A percentile compares a stretch with the other conserved stretches of the same genome.
These are phyloP conservation scores for Seriola rivoliana DNA, from an alignment of 2,113 vertebrate species.

Conservation along the genomic window DNA sequence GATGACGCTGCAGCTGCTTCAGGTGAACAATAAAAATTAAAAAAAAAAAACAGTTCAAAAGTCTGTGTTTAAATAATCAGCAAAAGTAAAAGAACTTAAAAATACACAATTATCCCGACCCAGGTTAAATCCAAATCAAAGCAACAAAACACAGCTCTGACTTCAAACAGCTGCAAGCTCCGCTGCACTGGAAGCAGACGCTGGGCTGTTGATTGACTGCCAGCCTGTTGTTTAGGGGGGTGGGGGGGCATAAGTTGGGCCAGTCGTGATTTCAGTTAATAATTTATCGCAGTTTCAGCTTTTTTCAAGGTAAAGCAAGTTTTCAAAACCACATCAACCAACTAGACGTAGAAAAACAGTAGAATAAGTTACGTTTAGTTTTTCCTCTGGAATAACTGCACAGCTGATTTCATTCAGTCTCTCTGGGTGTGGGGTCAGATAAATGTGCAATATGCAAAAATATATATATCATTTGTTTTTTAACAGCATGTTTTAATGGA, in stretches of 20 bases:
- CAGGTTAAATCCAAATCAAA: background rate
- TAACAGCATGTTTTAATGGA: background rate
- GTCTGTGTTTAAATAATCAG: background rate
- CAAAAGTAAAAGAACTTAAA: background rate
- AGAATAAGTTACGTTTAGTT: conserved; percentile 9
- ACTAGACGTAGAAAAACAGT: too few species aligned
- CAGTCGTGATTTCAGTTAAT: background rate
- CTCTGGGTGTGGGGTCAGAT: background rate
- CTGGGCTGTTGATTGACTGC: background rate
- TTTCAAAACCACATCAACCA: background rate
- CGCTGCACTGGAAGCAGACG: background rate
- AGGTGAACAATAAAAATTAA: background rate
- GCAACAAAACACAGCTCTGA: background rate
- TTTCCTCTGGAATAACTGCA: background rate
- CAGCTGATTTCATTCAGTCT: background rate
- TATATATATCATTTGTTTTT: background rate
- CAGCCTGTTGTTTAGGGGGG: background rate
- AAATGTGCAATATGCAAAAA: conserved; percentile 37
- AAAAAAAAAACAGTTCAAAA: background rate
- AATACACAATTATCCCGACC: background rate
- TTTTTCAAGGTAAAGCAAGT: background rate
- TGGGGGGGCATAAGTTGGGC: too few species aligned
- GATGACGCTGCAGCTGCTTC: background rate
- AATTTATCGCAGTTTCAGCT: background rate
- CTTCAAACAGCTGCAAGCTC: background rate